Evolutionary conservation across 2,888 invertebrate species (phyloP).

Genomic region (Idaea straminata): DNA sequence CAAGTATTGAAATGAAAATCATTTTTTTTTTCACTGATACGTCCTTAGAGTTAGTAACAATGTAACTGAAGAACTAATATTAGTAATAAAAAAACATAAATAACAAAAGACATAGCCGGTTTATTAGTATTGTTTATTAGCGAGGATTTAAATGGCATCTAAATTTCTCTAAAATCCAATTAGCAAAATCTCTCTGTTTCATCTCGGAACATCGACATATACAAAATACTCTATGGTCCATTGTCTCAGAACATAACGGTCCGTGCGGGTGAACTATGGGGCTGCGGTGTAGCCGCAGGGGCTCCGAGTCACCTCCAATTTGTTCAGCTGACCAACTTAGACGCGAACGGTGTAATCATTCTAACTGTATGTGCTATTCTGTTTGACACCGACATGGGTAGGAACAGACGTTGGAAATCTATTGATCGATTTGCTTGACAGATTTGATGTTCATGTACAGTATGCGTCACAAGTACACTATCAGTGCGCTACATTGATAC

Average conservation of each 20-base stretch:
- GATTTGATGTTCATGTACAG: not conserved
- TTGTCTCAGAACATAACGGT: conserved; percentile 3
- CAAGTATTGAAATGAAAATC: too few species aligned
- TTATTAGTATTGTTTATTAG: not conserved
- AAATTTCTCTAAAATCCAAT: not conserved
- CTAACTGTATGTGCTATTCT: not conserved
- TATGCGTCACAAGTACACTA: not conserved
- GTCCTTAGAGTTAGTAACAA: too few species aligned
- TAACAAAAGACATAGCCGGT: too few species aligned
- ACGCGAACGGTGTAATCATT: not conserved
- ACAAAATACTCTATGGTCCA: not conserved
- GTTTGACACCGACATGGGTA: not conserved
- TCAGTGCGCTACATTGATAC: too few species aligned
- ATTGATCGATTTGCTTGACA: not conserved
- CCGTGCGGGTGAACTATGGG: not conserved
- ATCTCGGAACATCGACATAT: not conserved
- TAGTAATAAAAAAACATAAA: too few species aligned
- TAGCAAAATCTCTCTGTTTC: not conserved
- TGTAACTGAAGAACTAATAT: too few species aligned
- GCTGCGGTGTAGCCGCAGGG: not conserved
- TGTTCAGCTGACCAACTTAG: not conserved
- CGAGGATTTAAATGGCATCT: not conserved
- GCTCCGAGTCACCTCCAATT: not conserved
- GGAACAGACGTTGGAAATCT: not conserved
- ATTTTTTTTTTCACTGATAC: too few species aligned